Conservation (phyloP, 2,113 vertebrate species). For the Corapipo altera region DNA sequence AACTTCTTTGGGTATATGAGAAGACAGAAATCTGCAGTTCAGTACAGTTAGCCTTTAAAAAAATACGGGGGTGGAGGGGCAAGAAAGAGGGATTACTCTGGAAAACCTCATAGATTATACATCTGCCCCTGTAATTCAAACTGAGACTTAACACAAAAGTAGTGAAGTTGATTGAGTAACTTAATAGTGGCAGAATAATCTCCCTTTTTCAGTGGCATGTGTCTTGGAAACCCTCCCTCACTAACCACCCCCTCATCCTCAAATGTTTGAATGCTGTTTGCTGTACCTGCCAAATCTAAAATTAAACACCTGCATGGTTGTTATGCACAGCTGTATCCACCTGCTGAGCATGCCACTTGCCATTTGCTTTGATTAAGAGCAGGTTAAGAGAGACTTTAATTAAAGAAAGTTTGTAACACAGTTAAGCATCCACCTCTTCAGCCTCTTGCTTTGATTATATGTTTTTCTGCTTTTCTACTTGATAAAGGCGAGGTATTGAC, state of each 20-base stretch:
- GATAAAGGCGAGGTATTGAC: background rate
- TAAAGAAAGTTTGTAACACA: conserved; percentile 30
- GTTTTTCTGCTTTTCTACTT: conserved; percentile 27
- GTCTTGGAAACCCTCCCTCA: background rate
- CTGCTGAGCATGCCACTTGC: conserved; percentile 43
- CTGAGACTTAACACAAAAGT: background rate
- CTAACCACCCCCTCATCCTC: background rate
- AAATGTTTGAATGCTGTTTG: background rate
- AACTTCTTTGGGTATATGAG: background rate
- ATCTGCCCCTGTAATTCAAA: conserved; percentile 30
- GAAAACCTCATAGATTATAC: background rate
- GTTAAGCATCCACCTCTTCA: conserved; percentile 19
- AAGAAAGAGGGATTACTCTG: background rate
- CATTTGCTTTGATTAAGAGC: conserved; percentile 64
- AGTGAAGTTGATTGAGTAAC: conserved; percentile 15
- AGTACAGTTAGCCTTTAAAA: background rate
- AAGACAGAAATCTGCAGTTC: background rate
- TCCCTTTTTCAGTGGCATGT: background rate
- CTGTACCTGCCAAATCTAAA: conserved; percentile 17
- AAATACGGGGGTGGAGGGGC: fast-evolving
- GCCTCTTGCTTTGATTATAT: conserved; percentile 14
- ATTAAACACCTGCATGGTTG: conserved; percentile 58
- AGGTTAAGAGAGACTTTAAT: conserved; percentile 58
- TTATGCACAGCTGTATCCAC: conserved; percentile 57
- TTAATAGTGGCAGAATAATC: background rate